Evolutionary conservation across 2,797 vertebrate species (phyloP), one percentile per base, ranked within the genome.

Genomic region (Danio choprae): DNA sequence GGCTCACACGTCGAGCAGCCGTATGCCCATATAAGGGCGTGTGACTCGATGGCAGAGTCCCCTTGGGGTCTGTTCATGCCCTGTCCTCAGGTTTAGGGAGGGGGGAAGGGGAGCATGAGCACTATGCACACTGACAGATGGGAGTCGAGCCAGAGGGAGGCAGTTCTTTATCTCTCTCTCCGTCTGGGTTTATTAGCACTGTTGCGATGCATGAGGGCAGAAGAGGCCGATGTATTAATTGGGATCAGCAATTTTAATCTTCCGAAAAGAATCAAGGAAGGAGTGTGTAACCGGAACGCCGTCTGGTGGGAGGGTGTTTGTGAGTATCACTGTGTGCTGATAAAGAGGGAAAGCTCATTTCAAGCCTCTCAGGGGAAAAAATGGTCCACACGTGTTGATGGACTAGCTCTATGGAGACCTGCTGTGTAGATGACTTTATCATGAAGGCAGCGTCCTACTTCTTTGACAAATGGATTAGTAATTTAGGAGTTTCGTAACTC

Each of bases 91-190:
- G 70, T 74, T 75, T 46, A 12, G 69, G 41, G 22, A 58, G 64
- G 70, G 77, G 77, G 73, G 73, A 12, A 16, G 69, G 60, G 62
- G 68, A 40, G 63, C 22, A 7, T 68, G 77, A 83, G 72, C 58
- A 64, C 51, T 58, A 77, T 53, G 53, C 16, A 69, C 77, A 59
- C 50, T 81, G 78, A 83, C 78, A 78, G 81, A 81, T 83, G 81
- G 77, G 75, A 74, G 56, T 50, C 68, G 62, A 80, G 56, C 40
- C 65, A 44, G 74, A 69, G 69, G 56, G 64, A 77, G 29, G 77
- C 60, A 69, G 41, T 64, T 55, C 46, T 69, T 63, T 77, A 50
- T 82, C 67, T 64, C 41, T 13, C 18, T 2, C n/a, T 55, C 68
- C 73, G 29, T 77, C 20, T 51, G 65, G 44, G 13, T 77, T 76